These are phyloP conservation scores for Rhagium mordax DNA, from an alignment of 2,888 invertebrate genomes.

Conservation along the genomic window DNA sequence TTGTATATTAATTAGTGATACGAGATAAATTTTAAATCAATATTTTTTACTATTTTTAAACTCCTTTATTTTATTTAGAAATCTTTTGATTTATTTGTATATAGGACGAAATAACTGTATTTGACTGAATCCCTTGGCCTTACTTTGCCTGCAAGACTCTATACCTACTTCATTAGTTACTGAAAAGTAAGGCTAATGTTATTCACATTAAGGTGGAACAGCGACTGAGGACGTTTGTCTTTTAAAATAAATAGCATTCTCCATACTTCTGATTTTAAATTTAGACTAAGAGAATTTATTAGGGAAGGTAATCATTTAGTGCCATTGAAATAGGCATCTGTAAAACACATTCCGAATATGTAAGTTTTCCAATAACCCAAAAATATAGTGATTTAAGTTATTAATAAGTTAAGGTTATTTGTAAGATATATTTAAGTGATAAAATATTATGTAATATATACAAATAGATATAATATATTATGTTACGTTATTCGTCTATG, in stretches of 20 bases:
- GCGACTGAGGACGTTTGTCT: slow-evolving; percentile 47
- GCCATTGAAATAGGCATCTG: slow-evolving; percentile 59
- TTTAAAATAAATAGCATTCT: slow-evolving; percentile 40
- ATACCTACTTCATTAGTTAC: slow-evolving; percentile 12
- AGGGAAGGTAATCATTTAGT: slow-evolving; percentile 57
- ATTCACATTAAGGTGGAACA: slow-evolving; percentile 51
- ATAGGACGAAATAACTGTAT: slow-evolving; percentile 18
- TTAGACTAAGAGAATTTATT: slow-evolving; percentile 46
- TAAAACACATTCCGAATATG: slow-evolving; percentile 16
- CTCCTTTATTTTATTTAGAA: slow-evolving; percentile 11
- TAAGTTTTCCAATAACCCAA: slow-evolving; percentile 25
- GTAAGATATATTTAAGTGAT: slow-evolving; percentile 22
- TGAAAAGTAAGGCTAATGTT: slow-evolving; percentile 62
- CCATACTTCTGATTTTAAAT: slow-evolving; percentile 48
- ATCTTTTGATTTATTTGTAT: slow-evolving; percentile 20
- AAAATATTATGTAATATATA: slow-evolving; percentile 32
- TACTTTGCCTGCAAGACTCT: slow-evolving; percentile 48
- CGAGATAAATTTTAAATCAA: not conserved
- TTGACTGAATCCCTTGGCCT: slow-evolving; percentile 62
- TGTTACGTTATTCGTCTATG: not conserved
- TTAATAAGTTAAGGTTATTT: not conserved
- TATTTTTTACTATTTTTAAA: not conserved
- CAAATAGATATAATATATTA: slow-evolving; percentile 34
- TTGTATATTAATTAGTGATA: not conserved
- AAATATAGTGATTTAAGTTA: slow-evolving; percentile 20